Evolutionary conservation across 2,113 vertebrate species (phyloP).

Genomic region (Campylomormyrus tamandua): DNA sequence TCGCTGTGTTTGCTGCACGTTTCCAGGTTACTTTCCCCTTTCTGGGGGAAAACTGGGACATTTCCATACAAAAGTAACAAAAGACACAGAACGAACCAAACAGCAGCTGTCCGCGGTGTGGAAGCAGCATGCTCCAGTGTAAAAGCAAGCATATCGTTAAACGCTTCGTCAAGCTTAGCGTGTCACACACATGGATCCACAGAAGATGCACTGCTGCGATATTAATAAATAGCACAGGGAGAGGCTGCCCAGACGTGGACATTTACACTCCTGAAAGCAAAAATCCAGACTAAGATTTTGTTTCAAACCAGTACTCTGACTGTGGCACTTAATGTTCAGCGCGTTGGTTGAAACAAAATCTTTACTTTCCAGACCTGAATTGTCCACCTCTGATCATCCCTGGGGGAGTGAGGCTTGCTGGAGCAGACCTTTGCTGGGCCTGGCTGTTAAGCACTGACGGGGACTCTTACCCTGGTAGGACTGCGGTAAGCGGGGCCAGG

Average conservation of each 20-base stretch:
- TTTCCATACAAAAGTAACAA: neutral
- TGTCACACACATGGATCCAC: neutral
- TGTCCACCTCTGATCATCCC: neutral
- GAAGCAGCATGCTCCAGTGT: neutral
- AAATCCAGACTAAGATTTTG: neutral
- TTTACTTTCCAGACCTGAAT: neutral
- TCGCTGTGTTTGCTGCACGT: neutral
- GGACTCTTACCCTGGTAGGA: neutral
- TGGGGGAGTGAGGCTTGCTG: neutral
- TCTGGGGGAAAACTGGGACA: neutral
- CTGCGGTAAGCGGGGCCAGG: neutral
- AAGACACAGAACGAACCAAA: neutral
- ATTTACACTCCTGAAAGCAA: neutral
- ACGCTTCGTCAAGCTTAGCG: neutral
- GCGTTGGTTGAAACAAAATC: neutral
- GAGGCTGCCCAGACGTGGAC: neutral
- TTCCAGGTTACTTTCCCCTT: neutral
- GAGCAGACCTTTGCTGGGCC: neutral
- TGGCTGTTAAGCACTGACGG: neutral
- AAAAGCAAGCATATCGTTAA: neutral
- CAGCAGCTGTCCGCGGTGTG: neutral
- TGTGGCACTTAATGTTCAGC: neutral
- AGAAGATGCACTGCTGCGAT: neutral
- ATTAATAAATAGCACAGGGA: neutral
- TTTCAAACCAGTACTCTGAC: neutral